Evolutionary conservation across 2,888 invertebrate species (phyloP).

Genomic region (Dynastes grantii): DNA sequence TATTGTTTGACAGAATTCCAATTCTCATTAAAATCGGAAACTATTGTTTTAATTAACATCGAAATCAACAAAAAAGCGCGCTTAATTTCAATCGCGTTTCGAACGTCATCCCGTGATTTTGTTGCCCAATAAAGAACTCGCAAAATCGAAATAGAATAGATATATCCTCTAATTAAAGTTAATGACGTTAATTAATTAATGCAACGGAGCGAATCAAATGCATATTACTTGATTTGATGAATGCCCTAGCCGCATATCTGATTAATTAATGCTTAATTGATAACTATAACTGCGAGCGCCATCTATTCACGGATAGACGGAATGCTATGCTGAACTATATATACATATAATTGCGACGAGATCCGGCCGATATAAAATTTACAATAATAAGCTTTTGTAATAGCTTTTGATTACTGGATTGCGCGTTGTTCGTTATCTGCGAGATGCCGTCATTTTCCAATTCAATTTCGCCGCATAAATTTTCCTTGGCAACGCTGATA

Average conservation of each 20-base stretch:
- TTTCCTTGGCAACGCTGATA: neutral
- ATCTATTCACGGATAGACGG: neutral
- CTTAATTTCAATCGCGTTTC: no score
- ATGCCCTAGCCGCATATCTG: neutral
- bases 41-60: no score
- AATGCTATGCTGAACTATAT: neutral
- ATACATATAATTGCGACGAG: neutral
- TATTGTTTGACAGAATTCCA: no score
- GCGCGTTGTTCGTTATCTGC: neutral
- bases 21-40: no score
- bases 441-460: neutral
- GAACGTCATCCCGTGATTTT: no score
- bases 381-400: neutral
- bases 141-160: neutral
- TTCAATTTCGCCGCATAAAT: neutral
- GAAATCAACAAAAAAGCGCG: no score
- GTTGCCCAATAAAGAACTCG: no score
- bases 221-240: neutral
- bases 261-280: slow-evolving; percentile 8
- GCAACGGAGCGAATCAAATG: slow-evolving; percentile 1
- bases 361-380: neutral
- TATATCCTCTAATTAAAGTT: neutral
- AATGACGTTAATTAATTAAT: slow-evolving; percentile 5
- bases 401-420: neutral
- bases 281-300: neutral